Evolutionary conservation across 2,888 invertebrate genomes (phyloP).

Genomic region (Theretra japonica): DNA sequence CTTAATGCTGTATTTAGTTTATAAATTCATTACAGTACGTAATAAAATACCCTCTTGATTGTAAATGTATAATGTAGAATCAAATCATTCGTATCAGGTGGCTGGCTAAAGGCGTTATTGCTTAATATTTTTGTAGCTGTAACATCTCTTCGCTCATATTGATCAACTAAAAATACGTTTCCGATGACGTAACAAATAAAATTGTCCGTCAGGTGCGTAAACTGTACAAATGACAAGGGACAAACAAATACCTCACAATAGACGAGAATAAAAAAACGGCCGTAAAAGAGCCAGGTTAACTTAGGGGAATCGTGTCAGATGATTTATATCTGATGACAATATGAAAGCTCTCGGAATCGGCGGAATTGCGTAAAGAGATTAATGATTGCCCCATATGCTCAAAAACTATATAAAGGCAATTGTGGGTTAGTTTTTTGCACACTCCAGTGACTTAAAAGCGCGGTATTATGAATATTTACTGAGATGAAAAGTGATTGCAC

Average conservation of each 20-base stretch:
- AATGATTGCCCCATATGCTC: neutral
- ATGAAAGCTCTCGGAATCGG: neutral
- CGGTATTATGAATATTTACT: neutral
- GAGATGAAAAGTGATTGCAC: conserved; percentile 7
- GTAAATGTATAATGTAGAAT: too few relatives aligned
- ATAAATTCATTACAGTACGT: neutral
- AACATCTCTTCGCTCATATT: neutral
- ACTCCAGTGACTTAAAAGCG: neutral
- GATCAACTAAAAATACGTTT: neutral
- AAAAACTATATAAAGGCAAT: neutral
- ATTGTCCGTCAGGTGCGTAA: neutral
- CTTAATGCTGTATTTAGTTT: neutral
- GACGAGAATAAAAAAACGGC: neutral
- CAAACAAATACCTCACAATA: neutral
- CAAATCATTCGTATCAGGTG: too few relatives aligned
- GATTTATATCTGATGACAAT: neutral
- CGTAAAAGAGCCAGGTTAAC: neutral
- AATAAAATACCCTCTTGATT: too few relatives aligned
- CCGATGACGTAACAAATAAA: neutral
- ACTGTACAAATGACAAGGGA: neutral
- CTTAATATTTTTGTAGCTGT: neutral
- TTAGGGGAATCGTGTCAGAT: neutral
- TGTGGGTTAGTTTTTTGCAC: neutral
- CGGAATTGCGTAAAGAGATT: neutral
- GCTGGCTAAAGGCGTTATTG: too few relatives aligned